These are phyloP conservation scores for Ypsolopha sequella DNA, from an alignment of 2,888 invertebrate genomes.

Conservation along the genomic window DNA sequence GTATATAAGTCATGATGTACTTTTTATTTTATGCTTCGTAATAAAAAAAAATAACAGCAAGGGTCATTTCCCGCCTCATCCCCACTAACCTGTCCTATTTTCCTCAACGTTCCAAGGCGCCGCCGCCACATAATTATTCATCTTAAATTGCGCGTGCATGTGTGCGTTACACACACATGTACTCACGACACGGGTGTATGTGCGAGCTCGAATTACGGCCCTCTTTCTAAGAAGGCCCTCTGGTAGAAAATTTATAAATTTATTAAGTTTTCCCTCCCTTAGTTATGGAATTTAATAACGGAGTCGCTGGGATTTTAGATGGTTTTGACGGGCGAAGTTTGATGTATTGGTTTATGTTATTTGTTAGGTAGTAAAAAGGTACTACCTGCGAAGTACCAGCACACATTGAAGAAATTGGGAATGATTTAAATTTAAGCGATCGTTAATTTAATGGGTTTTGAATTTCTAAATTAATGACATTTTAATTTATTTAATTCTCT, in stretches of 20 bases:
- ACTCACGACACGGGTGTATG: slow-evolving; percentile 19
- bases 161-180: slow-evolving; percentile 24
- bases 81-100: slow-evolving; percentile 23
- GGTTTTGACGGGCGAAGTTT: too few species aligned
- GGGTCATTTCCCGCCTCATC: slow-evolving; percentile 20
- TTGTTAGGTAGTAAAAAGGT: too few species aligned
- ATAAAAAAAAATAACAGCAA: neutral
- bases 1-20: too few species aligned
- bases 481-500: too few species aligned
- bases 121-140: slow-evolving; percentile 70
- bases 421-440: too few species aligned
- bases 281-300: slow-evolving; percentile 40
- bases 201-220: slow-evolving; percentile 34
- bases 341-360: too few species aligned
- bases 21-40: neutral
- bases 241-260: slow-evolving; percentile 61
- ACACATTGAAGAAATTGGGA: too few species aligned
- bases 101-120: slow-evolving; percentile 50
- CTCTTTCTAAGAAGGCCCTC: slow-evolving; percentile 43
- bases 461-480: too few species aligned
- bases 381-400: too few species aligned
- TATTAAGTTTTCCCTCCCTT: slow-evolving; percentile 40
- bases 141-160: slow-evolving; percentile 65
- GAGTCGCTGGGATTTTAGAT: neutral
- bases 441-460: too few species aligned